Percentiles rank a stretch among this genome's conserved stretches.
Evolutionary conservation across 2,113 vertebrate species (phyloP).

Genomic region (Mus musculus): GRCm39 chr5:72333501-72334000

Average conservation of each 20-base stretch:
- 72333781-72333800: background rate
- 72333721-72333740: background rate
- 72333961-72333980: background rate
- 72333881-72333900: background rate
- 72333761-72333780: background rate
- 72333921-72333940: background rate
- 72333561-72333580: background rate
- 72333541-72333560: background rate
- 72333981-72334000: background rate
- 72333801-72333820: no score
- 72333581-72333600: constrained; percentile 7
- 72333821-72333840: background rate
- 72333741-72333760: background rate
- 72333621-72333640: background rate
- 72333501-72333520: background rate
- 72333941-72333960: background rate
- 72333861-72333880: background rate
- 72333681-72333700: background rate
- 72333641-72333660: background rate
- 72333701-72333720: background rate
- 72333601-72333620: background rate
- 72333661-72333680: background rate
- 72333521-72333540: background rate
- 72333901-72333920: background rate
- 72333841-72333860: background rate